These are phyloP conservation scores for Athripsodes cinereus DNA, from an alignment of 2,888 invertebrate species.

Conservation along the genomic window DNA sequence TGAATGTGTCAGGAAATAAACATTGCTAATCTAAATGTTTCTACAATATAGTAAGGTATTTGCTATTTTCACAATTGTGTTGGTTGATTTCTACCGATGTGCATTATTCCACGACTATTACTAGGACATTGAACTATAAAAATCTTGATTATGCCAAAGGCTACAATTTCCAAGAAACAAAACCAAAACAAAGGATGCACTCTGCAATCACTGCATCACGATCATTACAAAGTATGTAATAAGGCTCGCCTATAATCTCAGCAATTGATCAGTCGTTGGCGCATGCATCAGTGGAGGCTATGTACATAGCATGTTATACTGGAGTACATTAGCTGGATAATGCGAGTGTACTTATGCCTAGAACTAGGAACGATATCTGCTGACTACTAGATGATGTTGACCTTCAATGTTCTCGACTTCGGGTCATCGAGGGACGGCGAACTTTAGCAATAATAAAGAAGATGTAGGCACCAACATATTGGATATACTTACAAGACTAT, in stretches of 20 bases:
- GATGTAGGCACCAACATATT: background rate
- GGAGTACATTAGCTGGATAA: too few relatives aligned
- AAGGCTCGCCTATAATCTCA: background rate
- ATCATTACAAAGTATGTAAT: background rate
- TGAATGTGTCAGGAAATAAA: too few relatives aligned
- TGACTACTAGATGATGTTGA: background rate
- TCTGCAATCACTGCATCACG: background rate
- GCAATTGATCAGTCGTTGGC: background rate
- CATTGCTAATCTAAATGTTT: too few relatives aligned
- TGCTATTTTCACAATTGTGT: too few relatives aligned
- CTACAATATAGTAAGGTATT: too few relatives aligned
- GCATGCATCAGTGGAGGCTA: background rate
- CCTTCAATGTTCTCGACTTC: background rate
- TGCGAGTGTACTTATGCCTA: too few relatives aligned
- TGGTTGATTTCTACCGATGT: too few relatives aligned
- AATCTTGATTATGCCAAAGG: background rate
- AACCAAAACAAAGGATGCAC: background rate
- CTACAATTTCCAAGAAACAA: background rate
- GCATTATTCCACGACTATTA: too few relatives aligned
- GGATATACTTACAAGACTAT: background rate
- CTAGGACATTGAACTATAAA: background rate
- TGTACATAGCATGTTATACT: background rate
- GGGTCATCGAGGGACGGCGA: background rate
- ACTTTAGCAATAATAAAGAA: background rate
- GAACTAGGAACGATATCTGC: too few relatives aligned